Base-by-base conservation (phyloP, 1,140 invertebrate genomes). In the Ridgeia piscesae region DNA sequence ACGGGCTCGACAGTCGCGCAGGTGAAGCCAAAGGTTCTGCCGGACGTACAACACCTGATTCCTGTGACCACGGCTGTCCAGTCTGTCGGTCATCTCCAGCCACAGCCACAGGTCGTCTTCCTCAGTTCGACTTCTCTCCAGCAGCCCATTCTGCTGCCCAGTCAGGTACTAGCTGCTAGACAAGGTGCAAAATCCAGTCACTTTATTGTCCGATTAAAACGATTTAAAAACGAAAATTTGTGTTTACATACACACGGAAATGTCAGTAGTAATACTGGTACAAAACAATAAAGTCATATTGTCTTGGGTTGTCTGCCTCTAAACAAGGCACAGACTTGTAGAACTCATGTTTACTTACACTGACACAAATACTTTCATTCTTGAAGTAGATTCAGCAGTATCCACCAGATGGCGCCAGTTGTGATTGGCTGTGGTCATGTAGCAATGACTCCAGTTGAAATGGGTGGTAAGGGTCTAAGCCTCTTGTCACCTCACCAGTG, bases 121-220 rank as follows among this genome's bases (percentile, higher is more conserved):
- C 31, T 92, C 34, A 92, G 89, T 89, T 89, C 92, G 33, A 42
- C 88, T 21, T 33, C 92, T 35, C 90, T 91, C 31, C 92, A 92
- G 90, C 89, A 89, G 89, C 91, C 42, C 31, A 58, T 92, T 27
- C 89, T 92, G 89, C 92, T 94, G 14, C 92, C 93, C 89, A 93
- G 95, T 14, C 97, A 97, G 93, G 97, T 98, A 95, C 95, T 89
- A 48, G 33, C 35, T 27, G 50, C 33, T n/a, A n/a, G n/a, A n/a
- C n/a, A n/a, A n/a, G n/a, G n/a, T n/a, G n/a, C n/a, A n/a, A n/a
- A n/a, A n/a, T n/a, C n/a, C n/a, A n/a, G n/a, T n/a, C n/a, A n/a
- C n/a, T n/a, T n/a, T n/a, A n/a, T n/a, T n/a, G n/a, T n/a, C n/a
- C n/a, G n/a, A n/a, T n/a, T n/a, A n/a, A n/a, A n/a, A n/a, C n/a